These are phyloP conservation scores for Oncorhynchus gorbuscha DNA, from an alignment of 2,113 vertebrate genomes.

Conservation along the genomic window DNA sequence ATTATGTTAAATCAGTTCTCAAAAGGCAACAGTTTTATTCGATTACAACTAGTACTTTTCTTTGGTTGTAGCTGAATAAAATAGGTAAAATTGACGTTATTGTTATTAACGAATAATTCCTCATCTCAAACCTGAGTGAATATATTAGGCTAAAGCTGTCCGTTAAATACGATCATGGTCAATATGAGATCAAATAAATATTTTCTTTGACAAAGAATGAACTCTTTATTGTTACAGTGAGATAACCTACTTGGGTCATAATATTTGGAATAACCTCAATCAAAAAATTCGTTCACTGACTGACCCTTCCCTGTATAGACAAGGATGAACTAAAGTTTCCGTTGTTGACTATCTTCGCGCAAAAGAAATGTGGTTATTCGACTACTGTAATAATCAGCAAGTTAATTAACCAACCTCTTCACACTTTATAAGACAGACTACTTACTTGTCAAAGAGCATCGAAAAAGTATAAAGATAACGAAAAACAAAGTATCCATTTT, in stretches of 20 bases:
- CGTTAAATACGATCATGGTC: too few relatives aligned
- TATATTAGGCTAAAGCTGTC: too few relatives aligned
- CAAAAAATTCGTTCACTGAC: not conserved
- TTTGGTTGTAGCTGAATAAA: not conserved
- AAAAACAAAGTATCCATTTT: conserved; percentile 80
- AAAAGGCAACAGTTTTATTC: too few relatives aligned
- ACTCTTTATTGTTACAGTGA: too few relatives aligned
- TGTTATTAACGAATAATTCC: not conserved
- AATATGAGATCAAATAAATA: too few relatives aligned
- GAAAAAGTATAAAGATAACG: conserved; percentile 71
- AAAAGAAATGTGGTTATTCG: not conserved
- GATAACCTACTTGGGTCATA: not conserved
- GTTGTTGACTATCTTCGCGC: not conserved
- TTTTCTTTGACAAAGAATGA: too few relatives aligned
- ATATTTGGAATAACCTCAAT: not conserved
- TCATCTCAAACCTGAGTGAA: too few relatives aligned
- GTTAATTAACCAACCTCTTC: not conserved
- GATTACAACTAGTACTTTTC: not conserved
- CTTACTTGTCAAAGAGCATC: conserved; percentile 62
- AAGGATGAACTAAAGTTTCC: conserved; percentile 10
- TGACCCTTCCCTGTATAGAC: not conserved
- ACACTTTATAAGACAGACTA: conserved; percentile 18
- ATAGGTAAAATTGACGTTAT: not conserved
- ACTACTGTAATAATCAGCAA: not conserved
- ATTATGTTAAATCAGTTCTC: too few relatives aligned